Conservation (phyloP, 2,113 vertebrate genomes). For the Corythaeola cristata region DNA sequence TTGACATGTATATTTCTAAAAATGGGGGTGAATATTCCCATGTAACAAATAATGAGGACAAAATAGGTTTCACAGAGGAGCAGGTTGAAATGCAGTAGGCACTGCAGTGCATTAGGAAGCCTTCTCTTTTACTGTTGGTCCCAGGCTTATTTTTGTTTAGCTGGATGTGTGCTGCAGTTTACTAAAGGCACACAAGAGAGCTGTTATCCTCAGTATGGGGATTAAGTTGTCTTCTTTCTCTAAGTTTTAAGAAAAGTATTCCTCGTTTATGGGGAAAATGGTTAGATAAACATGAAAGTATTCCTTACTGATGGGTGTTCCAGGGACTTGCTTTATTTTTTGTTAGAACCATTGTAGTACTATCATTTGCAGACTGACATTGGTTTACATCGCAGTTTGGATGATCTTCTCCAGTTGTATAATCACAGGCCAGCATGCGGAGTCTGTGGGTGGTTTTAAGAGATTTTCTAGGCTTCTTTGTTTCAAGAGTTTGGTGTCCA, state of each 20-base stretch:
- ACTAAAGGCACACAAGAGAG: background rate
- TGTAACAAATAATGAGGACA: background rate
- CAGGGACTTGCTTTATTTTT: conserved; percentile 17
- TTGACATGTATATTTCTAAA: background rate
- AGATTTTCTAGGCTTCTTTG: conserved; percentile 51
- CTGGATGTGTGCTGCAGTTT: background rate
- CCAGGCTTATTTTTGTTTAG: background rate
- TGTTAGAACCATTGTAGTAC: background rate
- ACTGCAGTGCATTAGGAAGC: background rate
- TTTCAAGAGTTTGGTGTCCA: conserved; percentile 51
- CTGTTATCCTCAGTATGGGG: background rate
- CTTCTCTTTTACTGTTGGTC: background rate
- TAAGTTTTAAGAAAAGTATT: background rate
- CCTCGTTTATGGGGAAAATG: background rate
- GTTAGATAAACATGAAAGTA: background rate
- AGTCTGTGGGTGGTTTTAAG: conserved; percentile 58
- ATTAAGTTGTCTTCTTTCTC: background rate
- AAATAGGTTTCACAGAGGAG: background rate
- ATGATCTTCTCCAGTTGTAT: conserved; percentile 67
- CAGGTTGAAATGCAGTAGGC: background rate
- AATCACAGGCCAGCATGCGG: conserved; percentile 28
- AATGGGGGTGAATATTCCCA: background rate
- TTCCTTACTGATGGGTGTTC: background rate
- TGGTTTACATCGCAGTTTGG: conserved; percentile 52
- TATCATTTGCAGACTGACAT: conserved; percentile 25